phyloP scores from a whole-genome alignment of 2,797 vertebrate species.

The Meda fulgida region DNA sequence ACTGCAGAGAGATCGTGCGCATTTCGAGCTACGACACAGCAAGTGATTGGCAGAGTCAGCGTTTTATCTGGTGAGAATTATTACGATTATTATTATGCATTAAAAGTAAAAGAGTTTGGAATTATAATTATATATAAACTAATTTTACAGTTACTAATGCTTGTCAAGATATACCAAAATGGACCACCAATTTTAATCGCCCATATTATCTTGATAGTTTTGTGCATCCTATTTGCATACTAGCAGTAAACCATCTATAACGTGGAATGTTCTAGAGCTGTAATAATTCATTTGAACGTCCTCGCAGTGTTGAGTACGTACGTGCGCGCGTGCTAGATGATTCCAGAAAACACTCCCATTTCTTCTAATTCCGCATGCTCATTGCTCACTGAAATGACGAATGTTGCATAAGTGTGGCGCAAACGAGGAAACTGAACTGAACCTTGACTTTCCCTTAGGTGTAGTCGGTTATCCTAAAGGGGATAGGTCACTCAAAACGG shows the following conservation, averaged over 20 bases:
- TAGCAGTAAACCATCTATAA: background rate
- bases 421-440: background rate
- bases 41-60: background rate
- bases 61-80: constrained; percentile 18
- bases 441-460: background rate
- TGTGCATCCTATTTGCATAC: background rate
- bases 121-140: background rate
- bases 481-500: background rate
- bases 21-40: background rate
- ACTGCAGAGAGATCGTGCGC: background rate
- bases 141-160: background rate
- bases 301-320: background rate
- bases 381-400: constrained; percentile 31
- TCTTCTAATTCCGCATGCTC: background rate
- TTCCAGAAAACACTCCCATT: constrained; percentile 43
- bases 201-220: background rate
- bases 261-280: background rate
- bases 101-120: background rate
- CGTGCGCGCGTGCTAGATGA: constrained; percentile 1
- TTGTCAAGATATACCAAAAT: background rate
- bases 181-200: background rate
- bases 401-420: constrained; percentile 29
- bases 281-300: background rate
- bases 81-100: background rate
- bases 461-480: background rate